Evolutionary conservation across 2,888 invertebrate species (phyloP).

Genomic region (Carabus problematicus): DNA sequence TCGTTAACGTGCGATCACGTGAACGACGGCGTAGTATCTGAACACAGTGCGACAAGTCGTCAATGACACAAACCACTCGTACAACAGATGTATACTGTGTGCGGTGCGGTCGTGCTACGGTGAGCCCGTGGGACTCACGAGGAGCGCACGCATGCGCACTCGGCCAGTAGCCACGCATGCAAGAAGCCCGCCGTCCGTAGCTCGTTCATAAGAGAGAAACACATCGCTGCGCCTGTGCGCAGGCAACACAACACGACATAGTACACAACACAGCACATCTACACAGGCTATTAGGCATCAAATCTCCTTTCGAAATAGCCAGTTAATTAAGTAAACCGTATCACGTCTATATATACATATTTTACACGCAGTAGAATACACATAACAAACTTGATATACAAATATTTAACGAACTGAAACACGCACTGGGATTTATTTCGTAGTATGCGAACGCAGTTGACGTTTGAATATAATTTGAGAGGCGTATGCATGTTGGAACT

Average conservation of each 20-base stretch:
- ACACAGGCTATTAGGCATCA: neutral
- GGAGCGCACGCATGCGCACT: slow-evolving; percentile 35
- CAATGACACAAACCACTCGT: slow-evolving; percentile 9
- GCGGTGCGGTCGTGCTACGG: slow-evolving; percentile 23
- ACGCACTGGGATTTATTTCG: too few species aligned
- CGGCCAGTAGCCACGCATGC: slow-evolving; percentile 19
- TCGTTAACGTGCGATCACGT: slow-evolving; percentile 25
- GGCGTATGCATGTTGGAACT: too few species aligned
- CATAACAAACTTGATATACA: too few species aligned
- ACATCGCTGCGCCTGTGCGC: neutral
- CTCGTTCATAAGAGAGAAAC: too few species aligned
- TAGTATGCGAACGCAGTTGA: too few species aligned
- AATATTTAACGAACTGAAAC: too few species aligned
- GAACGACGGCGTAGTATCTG: slow-evolving; percentile 30
- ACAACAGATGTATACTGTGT: slow-evolving; percentile 31
- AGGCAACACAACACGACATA: neutral
- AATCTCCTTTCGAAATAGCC: neutral
- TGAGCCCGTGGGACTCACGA: slow-evolving; percentile 9
- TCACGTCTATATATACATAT: neutral
- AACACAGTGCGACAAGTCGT: neutral
- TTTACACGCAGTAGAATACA: too few species aligned
- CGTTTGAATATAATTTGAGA: too few species aligned
- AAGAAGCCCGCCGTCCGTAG: slow-evolving; percentile 7
- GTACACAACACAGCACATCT: neutral
- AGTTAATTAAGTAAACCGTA: too few species aligned